A percentile compares a stretch with the other conserved stretches of the same genome.
These are phyloP conservation scores for Agonopterix alstromeriana DNA, from an alignment of 2,888 invertebrate species.

Conservation along the genomic window DNA sequence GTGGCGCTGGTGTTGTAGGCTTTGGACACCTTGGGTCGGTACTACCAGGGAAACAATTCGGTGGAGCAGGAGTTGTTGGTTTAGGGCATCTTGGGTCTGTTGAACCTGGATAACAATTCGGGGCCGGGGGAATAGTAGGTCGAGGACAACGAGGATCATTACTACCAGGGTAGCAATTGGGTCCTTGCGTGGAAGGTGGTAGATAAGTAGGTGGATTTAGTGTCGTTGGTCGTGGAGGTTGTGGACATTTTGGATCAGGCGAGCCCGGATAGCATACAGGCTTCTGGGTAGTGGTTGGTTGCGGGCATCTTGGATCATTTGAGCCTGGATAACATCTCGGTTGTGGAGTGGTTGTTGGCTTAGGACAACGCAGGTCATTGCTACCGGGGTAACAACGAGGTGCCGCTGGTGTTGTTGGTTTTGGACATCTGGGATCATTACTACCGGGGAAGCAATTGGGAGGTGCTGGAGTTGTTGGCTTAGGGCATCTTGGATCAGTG, in stretches of 20 bases:
- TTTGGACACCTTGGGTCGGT: slow-evolving; percentile 16
- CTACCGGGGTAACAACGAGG: slow-evolving; percentile 38
- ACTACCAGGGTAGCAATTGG: slow-evolving; percentile 20
- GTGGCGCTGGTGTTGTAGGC: slow-evolving; percentile 9
- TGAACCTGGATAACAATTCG: slow-evolving; percentile 20
- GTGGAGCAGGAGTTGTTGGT: slow-evolving; percentile 17
- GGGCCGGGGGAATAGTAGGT: slow-evolving; percentile 22
- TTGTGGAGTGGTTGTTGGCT: slow-evolving; percentile 19
- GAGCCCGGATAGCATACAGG: no score
- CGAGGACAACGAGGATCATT: slow-evolving; percentile 28
- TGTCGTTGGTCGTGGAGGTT: slow-evolving; percentile 9
- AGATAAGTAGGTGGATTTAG: no score
- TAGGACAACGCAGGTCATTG: slow-evolving; percentile 37
- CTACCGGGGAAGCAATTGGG: slow-evolving; percentile 29
- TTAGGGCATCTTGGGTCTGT: slow-evolving; percentile 16
- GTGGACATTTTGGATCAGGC: no score
- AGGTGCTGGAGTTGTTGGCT: slow-evolving; percentile 21
- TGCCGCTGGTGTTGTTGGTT: slow-evolving; percentile 18
- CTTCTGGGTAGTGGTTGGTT: slow-evolving; percentile 10
- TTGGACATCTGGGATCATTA: slow-evolving; percentile 36
- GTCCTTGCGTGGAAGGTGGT: no score
- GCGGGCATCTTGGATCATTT: slow-evolving; percentile 22
- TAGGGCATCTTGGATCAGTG: slow-evolving; percentile 20
- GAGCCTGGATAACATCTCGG: slow-evolving; percentile 21
- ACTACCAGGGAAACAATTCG: slow-evolving; percentile 20